phyloP scores from a whole-genome alignment of 1,140 invertebrate genomes.

The Bemisia tabaci region DNA sequence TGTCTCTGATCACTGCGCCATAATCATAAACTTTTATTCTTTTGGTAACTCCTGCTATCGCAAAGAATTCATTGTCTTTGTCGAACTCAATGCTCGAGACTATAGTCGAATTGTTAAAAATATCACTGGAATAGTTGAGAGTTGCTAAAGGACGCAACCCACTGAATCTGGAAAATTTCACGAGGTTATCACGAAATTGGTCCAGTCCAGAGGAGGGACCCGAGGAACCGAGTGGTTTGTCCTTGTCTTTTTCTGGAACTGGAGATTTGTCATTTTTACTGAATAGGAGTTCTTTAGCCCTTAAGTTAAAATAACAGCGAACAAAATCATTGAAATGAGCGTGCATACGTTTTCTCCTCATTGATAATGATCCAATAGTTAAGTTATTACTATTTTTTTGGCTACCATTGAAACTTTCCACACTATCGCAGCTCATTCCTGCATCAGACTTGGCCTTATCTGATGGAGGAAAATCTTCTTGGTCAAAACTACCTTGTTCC shows the following conservation, averaged over 20 bases:
- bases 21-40: conserved; percentile 92
- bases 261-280: conserved; percentile 27
- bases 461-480: neutral
- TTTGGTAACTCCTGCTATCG: conserved; percentile 91
- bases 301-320: conserved; percentile 66
- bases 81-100: conserved; percentile 96
- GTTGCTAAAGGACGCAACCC: conserved; percentile 67
- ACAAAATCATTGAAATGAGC: conserved; percentile 84
- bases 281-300: conserved; percentile 56
- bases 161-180: conserved; percentile 77
- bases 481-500: neutral
- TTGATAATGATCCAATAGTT: conserved; percentile 32
- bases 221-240: conserved; percentile 2
- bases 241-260: conserved; percentile 23
- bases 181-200: conserved; percentile 71
- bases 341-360: conserved; percentile 59
- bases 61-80: conserved; percentile 91
- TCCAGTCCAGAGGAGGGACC: conserved; percentile 45
- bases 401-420: conserved; percentile 34
- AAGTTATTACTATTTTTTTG: conserved; percentile 27
- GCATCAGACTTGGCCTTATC: neutral
- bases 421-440: conserved; percentile 1
- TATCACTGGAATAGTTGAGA: conserved; percentile 79
- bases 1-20: conserved; percentile 65
- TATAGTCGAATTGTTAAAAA: conserved; percentile 79